Evolutionary conservation across 2,888 invertebrate species (phyloP), one percentile per base, ranked within the genome.

Genomic region (Synanthedon tipuliformis): DNA sequence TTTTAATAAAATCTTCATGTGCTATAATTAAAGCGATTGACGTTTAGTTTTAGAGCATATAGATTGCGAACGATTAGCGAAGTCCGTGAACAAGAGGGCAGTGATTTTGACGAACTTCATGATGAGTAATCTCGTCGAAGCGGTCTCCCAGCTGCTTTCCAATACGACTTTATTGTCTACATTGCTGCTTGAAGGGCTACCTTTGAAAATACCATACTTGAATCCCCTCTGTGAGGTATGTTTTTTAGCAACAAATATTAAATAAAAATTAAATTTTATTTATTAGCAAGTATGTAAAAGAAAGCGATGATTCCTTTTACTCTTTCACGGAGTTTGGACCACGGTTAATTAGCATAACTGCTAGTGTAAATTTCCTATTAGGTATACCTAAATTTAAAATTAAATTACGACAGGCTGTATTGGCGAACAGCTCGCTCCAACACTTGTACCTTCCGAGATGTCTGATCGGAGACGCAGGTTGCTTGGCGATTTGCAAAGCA

Each of bases 81-180:
- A 90, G 59, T 89, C 90, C 0, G 90, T 91, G 61, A 89, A 88
- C 55, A 90, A 90, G 59, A 85, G 89, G 4, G 90, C 92, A 1
- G 90, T 91, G 0, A 85, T 94, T 11, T 89, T 91, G 53, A 93
- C 94, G 0, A 91, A 92, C 57, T 94, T 90, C 63, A 88, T 94
- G 66, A 78, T 94, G 51, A 89, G 89, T 55, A 90, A 90, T 61
- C 71, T 94, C 49, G 79, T 92, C 4, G 91, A 92, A 61, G 91
- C 94, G 2, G 66, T 92, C 3, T 81, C 89, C 0, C 90, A 90
- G 68, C 89, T 92, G 57, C 74, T 94, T 4, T 80, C 89, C 23
- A 89, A 89, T 58, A 93, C 92, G 13, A 87, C 89, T 41, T 88
- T 90, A 13, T 75, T 94, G 10, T 88, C 89, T 1, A 80, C 88